Conservation (phyloP, 2,113 vertebrate species). For the Bubalus kerabau region DNA sequence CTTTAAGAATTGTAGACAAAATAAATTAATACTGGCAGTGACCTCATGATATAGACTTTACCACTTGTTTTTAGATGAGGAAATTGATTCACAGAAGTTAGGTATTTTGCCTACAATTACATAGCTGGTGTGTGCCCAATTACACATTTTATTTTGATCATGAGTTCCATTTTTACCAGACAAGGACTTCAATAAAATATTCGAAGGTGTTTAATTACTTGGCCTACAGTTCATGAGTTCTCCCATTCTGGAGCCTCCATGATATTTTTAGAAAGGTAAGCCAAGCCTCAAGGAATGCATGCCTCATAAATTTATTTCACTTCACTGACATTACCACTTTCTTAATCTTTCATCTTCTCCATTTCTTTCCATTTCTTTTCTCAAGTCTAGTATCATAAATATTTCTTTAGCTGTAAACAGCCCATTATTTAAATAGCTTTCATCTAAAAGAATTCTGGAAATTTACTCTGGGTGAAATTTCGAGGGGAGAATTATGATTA, state of each 20-base stretch:
- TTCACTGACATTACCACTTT: background rate
- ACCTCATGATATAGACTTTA: background rate
- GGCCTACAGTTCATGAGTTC: background rate
- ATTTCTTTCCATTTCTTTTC: background rate
- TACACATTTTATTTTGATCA: background rate
- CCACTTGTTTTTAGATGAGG: background rate
- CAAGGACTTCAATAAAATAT: background rate
- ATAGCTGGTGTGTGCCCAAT: background rate
- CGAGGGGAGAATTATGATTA: background rate
- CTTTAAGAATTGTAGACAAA: background rate
- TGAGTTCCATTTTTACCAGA: background rate
- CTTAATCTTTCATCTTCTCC: conserved; percentile 12
- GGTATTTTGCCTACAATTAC: background rate
- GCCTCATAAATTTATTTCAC: background rate
- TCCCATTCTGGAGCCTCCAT: background rate
- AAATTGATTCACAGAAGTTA: background rate
- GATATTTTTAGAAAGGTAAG: conserved; percentile 14
- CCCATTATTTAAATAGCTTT: background rate
- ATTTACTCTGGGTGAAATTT: background rate
- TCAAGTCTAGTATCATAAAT: background rate
- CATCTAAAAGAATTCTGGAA: conserved; percentile 18
- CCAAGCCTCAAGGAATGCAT: background rate
- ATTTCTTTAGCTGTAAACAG: background rate
- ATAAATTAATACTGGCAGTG: background rate
- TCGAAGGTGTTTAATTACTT: background rate